Evolutionary conservation across 2,888 invertebrate species (phyloP).

Genomic region (Patella pellucida): DNA sequence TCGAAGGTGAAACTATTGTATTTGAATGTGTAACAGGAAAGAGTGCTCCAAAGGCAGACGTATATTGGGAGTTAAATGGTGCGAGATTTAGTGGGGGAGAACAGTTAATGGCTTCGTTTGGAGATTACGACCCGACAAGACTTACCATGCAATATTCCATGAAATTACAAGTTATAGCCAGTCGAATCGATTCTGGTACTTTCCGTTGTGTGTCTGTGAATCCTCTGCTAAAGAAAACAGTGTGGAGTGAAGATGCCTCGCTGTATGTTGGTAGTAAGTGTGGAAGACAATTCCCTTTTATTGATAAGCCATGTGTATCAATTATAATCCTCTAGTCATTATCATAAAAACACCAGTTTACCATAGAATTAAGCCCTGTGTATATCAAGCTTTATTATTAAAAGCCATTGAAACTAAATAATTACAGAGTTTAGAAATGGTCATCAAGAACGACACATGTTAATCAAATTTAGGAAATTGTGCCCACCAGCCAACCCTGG

Average conservation of each 20-base stretch:
- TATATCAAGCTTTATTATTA: no score
- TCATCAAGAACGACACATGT: no score
- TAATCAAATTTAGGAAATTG: no score
- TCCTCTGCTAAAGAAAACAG: slow-evolving; percentile 42
- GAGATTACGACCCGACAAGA: slow-evolving; percentile 39
- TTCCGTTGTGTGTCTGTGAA: slow-evolving; percentile 59
- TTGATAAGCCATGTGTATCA: no score
- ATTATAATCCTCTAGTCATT: no score
- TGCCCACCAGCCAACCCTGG: no score
- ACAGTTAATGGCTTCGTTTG: slow-evolving; percentile 50
- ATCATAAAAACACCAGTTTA: no score
- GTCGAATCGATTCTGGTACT: slow-evolving; percentile 39
- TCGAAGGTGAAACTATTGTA: slow-evolving; percentile 43
- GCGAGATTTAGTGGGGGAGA: slow-evolving; percentile 42
- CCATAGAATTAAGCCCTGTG: no score
- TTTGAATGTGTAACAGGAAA: slow-evolving; percentile 60
- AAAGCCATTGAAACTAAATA: no score
- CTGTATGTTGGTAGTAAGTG: slow-evolving; percentile 48
- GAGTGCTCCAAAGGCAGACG: slow-evolving; percentile 44
- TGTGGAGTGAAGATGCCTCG: slow-evolving; percentile 47
- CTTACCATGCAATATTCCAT: slow-evolving; percentile 51
- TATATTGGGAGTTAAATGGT: slow-evolving; percentile 60
- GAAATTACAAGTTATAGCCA: slow-evolving; percentile 45
- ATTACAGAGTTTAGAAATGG: no score
- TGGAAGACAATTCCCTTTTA: no score